These are phyloP conservation scores for Griposia aprilina DNA, from an alignment of 2,888 invertebrate genomes.

Conservation along the genomic window DNA sequence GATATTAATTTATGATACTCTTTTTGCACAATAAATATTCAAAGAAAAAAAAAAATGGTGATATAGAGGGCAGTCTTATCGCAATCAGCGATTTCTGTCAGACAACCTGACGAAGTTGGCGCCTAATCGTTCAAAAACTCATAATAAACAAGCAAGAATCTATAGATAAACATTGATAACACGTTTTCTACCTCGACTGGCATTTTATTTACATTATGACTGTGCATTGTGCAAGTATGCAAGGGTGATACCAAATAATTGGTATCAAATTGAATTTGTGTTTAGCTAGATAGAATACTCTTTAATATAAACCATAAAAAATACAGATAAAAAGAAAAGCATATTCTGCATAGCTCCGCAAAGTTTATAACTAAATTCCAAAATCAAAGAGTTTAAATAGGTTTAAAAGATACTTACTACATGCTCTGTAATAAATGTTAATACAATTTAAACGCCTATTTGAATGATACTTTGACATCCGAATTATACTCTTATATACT, in stretches of 20 bases:
- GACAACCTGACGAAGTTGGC: not conserved
- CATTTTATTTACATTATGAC: not conserved
- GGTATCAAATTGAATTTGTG: not conserved
- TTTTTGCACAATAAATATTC: not conserved
- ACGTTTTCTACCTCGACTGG: not conserved
- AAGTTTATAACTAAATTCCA: no score
- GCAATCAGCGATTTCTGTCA: not conserved
- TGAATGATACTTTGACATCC: no score
- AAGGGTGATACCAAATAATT: not conserved
- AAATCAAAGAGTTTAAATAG: no score
- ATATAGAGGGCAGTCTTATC: not conserved
- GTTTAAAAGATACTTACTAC: no score
- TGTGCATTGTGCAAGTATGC: no score
- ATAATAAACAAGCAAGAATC: not conserved
- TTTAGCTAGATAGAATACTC: no score
- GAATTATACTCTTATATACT: no score
- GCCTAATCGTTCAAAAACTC: slow-evolving; percentile 12
- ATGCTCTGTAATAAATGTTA: no score
- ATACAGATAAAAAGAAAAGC: no score
- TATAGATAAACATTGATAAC: not conserved
- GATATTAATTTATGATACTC: not conserved
- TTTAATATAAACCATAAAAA: no score
- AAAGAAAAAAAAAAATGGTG: not conserved
- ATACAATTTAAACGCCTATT: no score
- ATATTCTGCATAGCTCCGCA: no score